phyloP scores from a whole-genome alignment of 2,113 vertebrate genomes.

The Morone chrysops region DNA sequence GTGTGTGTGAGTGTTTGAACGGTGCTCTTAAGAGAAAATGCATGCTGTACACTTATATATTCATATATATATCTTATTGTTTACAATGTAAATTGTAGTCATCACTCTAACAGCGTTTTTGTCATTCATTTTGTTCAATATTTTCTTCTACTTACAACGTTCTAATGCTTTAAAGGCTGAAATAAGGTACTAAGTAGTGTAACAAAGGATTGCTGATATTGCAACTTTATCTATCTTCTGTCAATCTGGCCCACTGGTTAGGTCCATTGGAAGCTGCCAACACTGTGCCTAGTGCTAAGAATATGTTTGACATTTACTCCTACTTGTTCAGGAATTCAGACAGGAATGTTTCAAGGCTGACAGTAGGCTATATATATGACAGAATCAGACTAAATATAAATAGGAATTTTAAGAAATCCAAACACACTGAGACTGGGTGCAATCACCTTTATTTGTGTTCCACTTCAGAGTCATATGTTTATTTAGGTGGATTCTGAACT shows the following conservation, averaged over 20 bases:
- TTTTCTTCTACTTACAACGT: background rate
- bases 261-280: background rate
- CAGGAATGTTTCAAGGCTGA: background rate
- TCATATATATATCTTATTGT: background rate
- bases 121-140: background rate
- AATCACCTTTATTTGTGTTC: background rate
- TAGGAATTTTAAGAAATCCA: background rate
- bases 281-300: background rate
- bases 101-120: background rate
- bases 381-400: background rate
- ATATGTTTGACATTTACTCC: background rate
- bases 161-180: background rate
- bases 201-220: background rate
- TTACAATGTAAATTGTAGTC: background rate
- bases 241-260: background rate
- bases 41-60: background rate
- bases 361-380: background rate
- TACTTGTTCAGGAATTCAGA: background rate
- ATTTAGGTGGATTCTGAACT: background rate
- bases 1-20: slow-evolving; percentile 2
- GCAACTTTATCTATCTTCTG: background rate
- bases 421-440: background rate
- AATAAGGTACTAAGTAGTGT: background rate
- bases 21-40: slow-evolving; percentile 5
- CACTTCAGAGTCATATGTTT: background rate